Evolutionary conservation across 2,888 invertebrate genomes (phyloP).

Genomic region (Caenorhabditis drosophilae): DNA sequence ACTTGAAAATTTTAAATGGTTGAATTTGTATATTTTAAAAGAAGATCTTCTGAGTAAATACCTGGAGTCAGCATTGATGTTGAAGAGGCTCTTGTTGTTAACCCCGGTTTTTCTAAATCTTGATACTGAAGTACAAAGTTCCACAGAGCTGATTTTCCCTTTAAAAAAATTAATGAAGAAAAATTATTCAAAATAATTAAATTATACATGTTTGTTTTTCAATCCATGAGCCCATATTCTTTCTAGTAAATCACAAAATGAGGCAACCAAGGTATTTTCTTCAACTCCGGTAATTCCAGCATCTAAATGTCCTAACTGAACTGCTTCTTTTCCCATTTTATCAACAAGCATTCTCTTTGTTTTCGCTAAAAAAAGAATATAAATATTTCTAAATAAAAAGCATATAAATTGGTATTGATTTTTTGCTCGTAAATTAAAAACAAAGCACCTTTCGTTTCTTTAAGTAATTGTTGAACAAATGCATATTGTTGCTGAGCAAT

Average conservation of each 20-base stretch:
- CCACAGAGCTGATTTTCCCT: conserved; percentile 96
- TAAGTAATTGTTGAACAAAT: conserved; percentile 93
- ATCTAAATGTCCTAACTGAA: conserved; percentile 86
- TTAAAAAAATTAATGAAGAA: background rate
- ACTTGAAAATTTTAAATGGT: background rate
- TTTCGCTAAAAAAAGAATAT: conserved; percentile 71
- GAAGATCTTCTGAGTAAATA: conserved; percentile 65
- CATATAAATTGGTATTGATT: too few relatives aligned
- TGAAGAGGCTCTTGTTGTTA: conserved; percentile 45
- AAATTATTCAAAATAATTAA: background rate
- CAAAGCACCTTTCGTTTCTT: conserved; percentile 75
- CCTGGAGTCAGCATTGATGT: conserved; percentile 72
- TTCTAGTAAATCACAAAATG: conserved; percentile 93
- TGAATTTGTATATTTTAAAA: background rate
- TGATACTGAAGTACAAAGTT: conserved; percentile 89
- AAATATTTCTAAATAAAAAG: too few relatives aligned
- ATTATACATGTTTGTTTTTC: conserved; percentile 82
- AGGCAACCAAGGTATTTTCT: conserved; percentile 94
- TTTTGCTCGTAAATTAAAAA: too few relatives aligned
- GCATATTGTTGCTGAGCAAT: conserved; percentile 96
- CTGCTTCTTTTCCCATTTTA: conserved; percentile 93
- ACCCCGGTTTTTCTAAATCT: conserved; percentile 74
- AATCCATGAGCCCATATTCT: conserved; percentile 96
- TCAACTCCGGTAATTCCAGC: conserved; percentile 80
- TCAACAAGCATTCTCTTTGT: conserved; percentile 98